These are phyloP conservation scores for Adela reaumurella DNA, from an alignment of 2,888 invertebrate species.

Conservation along the genomic window DNA sequence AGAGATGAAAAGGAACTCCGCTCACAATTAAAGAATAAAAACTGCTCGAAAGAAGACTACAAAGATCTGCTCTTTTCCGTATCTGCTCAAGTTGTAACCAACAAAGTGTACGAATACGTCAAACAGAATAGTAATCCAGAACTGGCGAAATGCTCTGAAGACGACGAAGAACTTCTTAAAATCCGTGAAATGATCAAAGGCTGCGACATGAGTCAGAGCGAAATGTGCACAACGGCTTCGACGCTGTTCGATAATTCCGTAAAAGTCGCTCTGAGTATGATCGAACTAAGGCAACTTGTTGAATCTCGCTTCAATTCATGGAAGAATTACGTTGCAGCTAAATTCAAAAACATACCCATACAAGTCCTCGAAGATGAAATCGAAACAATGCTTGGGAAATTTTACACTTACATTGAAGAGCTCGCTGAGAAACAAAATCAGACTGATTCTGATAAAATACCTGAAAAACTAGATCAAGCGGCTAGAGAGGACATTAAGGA, in stretches of 20 bases:
- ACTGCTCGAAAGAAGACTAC: slow-evolving; percentile 27
- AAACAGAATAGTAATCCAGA: slow-evolving; percentile 35
- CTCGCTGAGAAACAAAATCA: slow-evolving; percentile 26
- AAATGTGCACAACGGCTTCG: slow-evolving; percentile 20
- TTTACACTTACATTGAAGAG: slow-evolving; percentile 36
- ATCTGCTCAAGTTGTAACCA: slow-evolving; percentile 39
- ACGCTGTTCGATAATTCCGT: slow-evolving; percentile 36
- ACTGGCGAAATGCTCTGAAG: slow-evolving; percentile 29
- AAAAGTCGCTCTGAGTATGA: slow-evolving; percentile 37
- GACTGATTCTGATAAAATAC: slow-evolving; percentile 24
- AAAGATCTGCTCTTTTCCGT: slow-evolving; percentile 36
- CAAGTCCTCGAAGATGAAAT: slow-evolving; percentile 36
- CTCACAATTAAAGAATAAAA: slow-evolving; percentile 9
- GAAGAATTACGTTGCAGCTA: slow-evolving; percentile 33
- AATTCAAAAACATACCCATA: slow-evolving; percentile 34
- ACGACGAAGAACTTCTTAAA: slow-evolving; percentile 21
- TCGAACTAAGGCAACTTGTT: slow-evolving; percentile 30
- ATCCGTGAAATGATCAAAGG: slow-evolving; percentile 13
- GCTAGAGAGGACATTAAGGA: slow-evolving; percentile 24
- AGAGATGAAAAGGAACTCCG: slow-evolving; percentile 19
- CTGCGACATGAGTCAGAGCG: not conserved
- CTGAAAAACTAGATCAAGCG: not conserved
- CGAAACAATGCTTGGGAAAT: slow-evolving; percentile 35
- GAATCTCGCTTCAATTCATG: slow-evolving; percentile 32
- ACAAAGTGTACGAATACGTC: slow-evolving; percentile 38